Evolutionary conservation across 2,797 vertebrate species (phyloP), one percentile per base, ranked within the genome.

Genomic region (Aphelocoma californica): DNA sequence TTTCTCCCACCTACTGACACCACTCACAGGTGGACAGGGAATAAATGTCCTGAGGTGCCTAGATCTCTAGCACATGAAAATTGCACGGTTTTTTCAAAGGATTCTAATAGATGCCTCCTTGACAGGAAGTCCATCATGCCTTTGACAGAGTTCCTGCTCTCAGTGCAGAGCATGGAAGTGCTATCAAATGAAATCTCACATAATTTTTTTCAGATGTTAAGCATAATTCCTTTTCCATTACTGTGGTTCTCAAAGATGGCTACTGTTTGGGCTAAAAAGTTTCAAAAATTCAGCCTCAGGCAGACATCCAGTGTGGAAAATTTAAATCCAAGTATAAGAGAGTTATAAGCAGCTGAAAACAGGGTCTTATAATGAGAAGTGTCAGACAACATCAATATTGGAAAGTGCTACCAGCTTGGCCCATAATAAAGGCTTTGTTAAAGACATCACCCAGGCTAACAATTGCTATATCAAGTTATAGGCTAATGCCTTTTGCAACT

Each of bases 131-230:
- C 64, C 42, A 19, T 85, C 67, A 21, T 21, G 61, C 69, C 57
- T 94, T 94, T 89, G 74, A 48, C 50, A 38, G 61, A 65, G 36
- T 31, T 83, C 5, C 6, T 75, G 69, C 40, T 78, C 44, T 81
- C 24, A 2, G 12, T n/a, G 61, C 79, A 69, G 91, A 72, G 75
- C 57, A 54, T 65, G 57, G 20, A 62, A 67, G 65, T 36, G 38
- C 88, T 95, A 91, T 94, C 84, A 83, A 91, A 90, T 83, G 80
- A 91, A 94, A 89, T 28, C 81, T 83, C 28, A 7, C n/a, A 7
- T 95, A 91, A 92, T 93, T 90, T 96, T 95, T 95, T 93, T 95
- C 95, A 96, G 95, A 93, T 92, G 82, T 81, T 90, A 70, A 72
- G 70, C 2, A 0, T 56, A 82, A 93, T 77, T 90, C 73, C 42